Base-by-base conservation (phyloP, 2,888 invertebrate genomes). In the Tuberolachnus salignus region DNA sequence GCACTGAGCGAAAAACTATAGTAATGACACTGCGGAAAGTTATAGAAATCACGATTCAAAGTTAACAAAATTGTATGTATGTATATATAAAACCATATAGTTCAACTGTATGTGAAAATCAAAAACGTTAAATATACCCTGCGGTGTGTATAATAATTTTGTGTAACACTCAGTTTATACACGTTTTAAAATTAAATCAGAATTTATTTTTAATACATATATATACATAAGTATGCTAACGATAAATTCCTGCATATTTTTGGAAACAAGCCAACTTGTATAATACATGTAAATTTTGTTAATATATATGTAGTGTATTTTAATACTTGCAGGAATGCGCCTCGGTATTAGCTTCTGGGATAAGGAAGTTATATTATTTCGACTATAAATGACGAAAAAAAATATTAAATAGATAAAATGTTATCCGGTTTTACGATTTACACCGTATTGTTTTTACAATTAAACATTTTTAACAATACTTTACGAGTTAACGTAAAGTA, bases 261-360 rank as follows among this genome's bases (percentile, higher is more conserved):
- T 70, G 69, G 42, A 55, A 55, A 70, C 42, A 10, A 55, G 53
- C 69, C 55, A 70, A 55, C 42, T 69, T 19, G 11, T 69, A 49
- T 23, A 42, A 53, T 53, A 69, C 53, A 42, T 70, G 42, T 3
- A 55, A 53, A 70, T 55, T 16, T 55, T 70, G 69, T 34, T 55
- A 55, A 42, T 0, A 26, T 23, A 49, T 16, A 19, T 10, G 10
- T 8, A n/a, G 49, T 70, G 21, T 16, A 55, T 42, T 70, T 55
- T 55, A 42, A 55, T 55, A 19, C 3, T 49, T 66, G 55, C 6
- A 4, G 34, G 16, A 42, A 55, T 16, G 55, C 19, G 8, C 34
- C 1, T 42, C 21, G 1, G 42, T 69, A 69, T 53, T 51, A 42
- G 4, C 34, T 55, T 34, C 6, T 16, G 21, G 3, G 14, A 63